These are phyloP conservation scores for Panulirus ornatus DNA, from an alignment of 1,140 invertebrate genomes.

Conservation along the genomic window DNA sequence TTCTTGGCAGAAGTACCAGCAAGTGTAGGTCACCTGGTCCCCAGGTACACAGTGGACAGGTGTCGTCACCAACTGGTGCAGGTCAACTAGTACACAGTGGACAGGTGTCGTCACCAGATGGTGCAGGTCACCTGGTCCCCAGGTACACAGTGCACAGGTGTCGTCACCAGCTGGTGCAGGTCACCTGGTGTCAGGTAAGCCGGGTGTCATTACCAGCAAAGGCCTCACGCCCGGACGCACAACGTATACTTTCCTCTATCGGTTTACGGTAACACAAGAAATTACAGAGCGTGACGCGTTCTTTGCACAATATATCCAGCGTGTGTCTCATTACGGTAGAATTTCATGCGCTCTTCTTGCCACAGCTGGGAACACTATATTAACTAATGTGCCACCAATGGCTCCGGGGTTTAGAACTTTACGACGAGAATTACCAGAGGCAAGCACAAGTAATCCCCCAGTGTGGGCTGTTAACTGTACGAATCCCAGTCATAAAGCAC, in stretches of 20 bases:
- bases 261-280: conserved; percentile 9
- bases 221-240: not conserved
- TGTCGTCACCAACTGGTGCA: too few species aligned
- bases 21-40: too few species aligned
- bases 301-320: not conserved
- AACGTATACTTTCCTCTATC: not conserved
- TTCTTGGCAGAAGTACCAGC: too few species aligned
- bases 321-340: not conserved
- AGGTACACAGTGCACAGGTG: too few species aligned
- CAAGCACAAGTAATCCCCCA: not conserved
- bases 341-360: not conserved
- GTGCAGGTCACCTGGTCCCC: too few species aligned
- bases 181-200: too few species aligned
- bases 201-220: not conserved
- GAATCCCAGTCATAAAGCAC: not conserved
- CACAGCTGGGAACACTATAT: not conserved
- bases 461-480: not conserved
- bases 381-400: not conserved
- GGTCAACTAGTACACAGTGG: too few species aligned
- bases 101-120: too few species aligned
- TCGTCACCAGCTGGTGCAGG: too few species aligned
- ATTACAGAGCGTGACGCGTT: not conserved
- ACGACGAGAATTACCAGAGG: not conserved
- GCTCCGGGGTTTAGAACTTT: not conserved
- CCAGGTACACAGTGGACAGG: too few species aligned